Percentiles rank a stretch among this genome's conserved stretches.
These are phyloP conservation scores for Micrasema minimum DNA, from an alignment of 1,140 invertebrate genomes.

Conservation along the genomic window DNA sequence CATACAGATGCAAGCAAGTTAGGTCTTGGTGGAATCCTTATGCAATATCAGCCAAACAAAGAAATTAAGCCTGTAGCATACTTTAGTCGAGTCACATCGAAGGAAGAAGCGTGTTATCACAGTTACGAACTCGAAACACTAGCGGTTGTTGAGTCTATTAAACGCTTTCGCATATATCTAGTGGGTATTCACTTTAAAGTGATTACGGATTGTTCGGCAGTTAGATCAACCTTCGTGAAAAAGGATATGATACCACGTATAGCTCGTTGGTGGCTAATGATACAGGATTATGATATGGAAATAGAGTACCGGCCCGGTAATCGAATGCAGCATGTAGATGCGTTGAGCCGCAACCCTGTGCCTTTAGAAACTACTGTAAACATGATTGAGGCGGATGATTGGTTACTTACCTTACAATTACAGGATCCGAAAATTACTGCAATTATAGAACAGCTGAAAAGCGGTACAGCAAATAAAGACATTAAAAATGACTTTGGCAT, in stretches of 20 bases:
- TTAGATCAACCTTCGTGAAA: not conserved
- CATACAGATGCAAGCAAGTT: not conserved
- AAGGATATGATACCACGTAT: not conserved
- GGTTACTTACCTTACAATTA: not conserved
- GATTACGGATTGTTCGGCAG: not conserved
- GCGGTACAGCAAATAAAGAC: too few species aligned
- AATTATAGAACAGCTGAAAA: not conserved
- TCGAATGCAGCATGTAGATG: too few species aligned
- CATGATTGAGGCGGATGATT: not conserved
- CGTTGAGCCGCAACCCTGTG: too few species aligned
- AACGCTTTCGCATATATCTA: not conserved
- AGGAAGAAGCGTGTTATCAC: conserved; percentile 55
- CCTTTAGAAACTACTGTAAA: not conserved
- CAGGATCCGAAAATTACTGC: not conserved
- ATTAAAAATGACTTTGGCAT: not conserved
- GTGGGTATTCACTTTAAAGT: not conserved
- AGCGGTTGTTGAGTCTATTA: not conserved
- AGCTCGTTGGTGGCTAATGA: not conserved
- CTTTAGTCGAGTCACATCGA: conserved; percentile 55
- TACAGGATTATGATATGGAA: too few species aligned
- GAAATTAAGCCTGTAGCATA: conserved; percentile 56
- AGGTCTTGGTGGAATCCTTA: conserved; percentile 6
- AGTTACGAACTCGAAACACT: conserved; percentile 57
- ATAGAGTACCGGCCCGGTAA: too few species aligned
- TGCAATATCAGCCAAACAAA: conserved; percentile 26